phyloP scores from a whole-genome alignment of 1,140 invertebrate genomes.

The Heliconius himera region DNA sequence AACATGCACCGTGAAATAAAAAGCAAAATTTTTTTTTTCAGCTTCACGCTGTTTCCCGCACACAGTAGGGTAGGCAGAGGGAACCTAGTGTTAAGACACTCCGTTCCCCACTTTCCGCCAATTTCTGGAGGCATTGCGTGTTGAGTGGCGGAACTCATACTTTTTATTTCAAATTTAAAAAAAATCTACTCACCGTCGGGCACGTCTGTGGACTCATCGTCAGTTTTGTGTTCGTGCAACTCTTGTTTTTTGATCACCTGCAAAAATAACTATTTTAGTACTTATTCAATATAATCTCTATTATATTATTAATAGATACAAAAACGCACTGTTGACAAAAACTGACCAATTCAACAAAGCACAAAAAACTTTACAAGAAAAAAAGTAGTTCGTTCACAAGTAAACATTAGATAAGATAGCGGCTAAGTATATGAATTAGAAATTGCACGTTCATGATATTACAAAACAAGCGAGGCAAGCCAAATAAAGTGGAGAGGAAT shows the following conservation, averaged over 20 bases:
- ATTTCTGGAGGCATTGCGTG: no score
- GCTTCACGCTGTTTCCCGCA: no score
- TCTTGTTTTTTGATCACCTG: constrained; percentile 78
- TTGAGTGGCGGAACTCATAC: no score
- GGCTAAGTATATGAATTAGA: constrained; percentile 12
- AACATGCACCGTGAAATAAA: constrained; percentile 4
- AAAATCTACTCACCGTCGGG: constrained; percentile 66
- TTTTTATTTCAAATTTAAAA: no score
- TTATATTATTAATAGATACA: not conserved
- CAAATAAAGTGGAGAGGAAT: constrained; percentile 64
- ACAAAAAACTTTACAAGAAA: constrained; percentile 2
- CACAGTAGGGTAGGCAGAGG: no score
- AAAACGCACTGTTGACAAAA: not conserved
- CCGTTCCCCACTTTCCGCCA: no score
- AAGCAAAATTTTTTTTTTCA: not conserved
- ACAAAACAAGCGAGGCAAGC: constrained; percentile 48
- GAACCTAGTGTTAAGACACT: no score
- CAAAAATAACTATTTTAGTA: constrained; percentile 43
- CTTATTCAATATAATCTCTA: not conserved
- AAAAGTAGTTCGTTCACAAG: not conserved
- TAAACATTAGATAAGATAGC: constrained; percentile 11
- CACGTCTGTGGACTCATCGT: constrained; percentile 65
- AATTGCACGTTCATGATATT: constrained; percentile 25
- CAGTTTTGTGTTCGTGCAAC: constrained; percentile 66
- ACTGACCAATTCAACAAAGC: constrained; percentile 4